These are phyloP conservation scores for Drosophila barbarae DNA, from an alignment of 2,888 invertebrate species.

Conservation along the genomic window DNA sequence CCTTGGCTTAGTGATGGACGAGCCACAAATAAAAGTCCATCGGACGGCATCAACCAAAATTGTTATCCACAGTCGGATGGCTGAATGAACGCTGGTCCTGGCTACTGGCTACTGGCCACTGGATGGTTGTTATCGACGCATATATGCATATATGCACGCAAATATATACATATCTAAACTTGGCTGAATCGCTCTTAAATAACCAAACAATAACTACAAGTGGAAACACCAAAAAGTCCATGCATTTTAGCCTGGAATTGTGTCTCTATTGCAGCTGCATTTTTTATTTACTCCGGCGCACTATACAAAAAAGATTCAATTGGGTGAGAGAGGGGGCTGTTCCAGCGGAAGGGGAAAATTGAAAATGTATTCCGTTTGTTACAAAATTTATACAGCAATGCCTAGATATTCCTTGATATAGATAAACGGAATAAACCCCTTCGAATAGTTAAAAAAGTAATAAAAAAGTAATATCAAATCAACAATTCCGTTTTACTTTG, in stretches of 20 bases:
- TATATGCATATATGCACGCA: conserved; percentile 31
- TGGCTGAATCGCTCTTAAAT: conserved; percentile 74
- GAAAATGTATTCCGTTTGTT: conserved; percentile 31
- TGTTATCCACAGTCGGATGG: conserved; percentile 56
- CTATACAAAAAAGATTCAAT: conserved; percentile 19
- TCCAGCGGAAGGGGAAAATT: conserved; percentile 6
- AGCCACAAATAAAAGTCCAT: conserved; percentile 32
- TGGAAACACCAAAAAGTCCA: conserved; percentile 24
- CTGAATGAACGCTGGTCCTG: conserved; percentile 20
- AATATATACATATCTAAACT: conserved; percentile 64
- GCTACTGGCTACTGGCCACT: conserved; percentile 21
- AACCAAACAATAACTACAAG: conserved; percentile 70
- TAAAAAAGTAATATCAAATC: not conserved
- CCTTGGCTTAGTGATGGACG: conserved; percentile 54
- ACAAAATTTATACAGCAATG: conserved; percentile 2
- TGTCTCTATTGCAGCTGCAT: conserved; percentile 28
- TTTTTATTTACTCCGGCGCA: conserved; percentile 34
- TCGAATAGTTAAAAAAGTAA: not conserved
- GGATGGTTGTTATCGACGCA: conserved; percentile 65
- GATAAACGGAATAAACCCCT: not conserved
- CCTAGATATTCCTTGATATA: not conserved
- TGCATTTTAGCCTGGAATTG: conserved; percentile 20
- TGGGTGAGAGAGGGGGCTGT: conserved; percentile 7
- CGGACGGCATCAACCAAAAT: conserved; percentile 59
- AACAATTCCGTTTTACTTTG: not conserved